phyloP scores from a whole-genome alignment of 2,888 invertebrate species.

The Phortica okadai region DNA sequence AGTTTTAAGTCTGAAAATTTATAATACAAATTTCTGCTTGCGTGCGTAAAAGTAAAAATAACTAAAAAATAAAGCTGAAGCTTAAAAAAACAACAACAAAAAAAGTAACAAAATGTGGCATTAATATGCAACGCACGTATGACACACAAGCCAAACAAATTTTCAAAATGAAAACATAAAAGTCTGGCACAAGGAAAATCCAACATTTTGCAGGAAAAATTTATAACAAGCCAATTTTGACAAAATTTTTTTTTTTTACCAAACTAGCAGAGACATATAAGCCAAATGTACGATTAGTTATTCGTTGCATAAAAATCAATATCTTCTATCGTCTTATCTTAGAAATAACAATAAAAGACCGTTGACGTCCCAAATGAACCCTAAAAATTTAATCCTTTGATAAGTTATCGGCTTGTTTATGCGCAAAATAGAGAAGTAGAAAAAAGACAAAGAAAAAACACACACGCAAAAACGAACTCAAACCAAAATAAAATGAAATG shows the following conservation, averaged over 20 bases:
- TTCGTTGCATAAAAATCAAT: slow-evolving; percentile 19
- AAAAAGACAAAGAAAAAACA: neutral
- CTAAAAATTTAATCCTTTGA: slow-evolving; percentile 59
- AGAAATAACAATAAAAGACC: slow-evolving; percentile 45
- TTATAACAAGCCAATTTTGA: slow-evolving; percentile 18
- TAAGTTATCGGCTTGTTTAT: slow-evolving; percentile 49
- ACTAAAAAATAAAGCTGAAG: no score
- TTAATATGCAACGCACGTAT: slow-evolving; percentile 10
- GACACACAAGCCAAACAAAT: neutral
- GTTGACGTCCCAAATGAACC: slow-evolving; percentile 55
- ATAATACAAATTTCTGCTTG: no score
- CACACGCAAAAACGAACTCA: neutral
- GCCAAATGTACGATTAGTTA: slow-evolving; percentile 44
- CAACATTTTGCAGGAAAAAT: neutral
- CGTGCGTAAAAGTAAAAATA: no score
- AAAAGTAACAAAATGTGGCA: no score
- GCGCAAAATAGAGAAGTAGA: neutral
- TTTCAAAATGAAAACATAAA: neutral
- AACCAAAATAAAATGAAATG: neutral
- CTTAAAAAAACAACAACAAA: no score
- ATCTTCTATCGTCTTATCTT: slow-evolving; percentile 17
- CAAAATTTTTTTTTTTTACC: slow-evolving; percentile 11
- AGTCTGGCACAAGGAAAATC: neutral
- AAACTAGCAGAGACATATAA: slow-evolving; percentile 38
- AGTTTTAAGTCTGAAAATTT: no score